A percentile compares a stretch with the other conserved stretches of the same genome.
These are phyloP conservation scores for Drepana arcuata DNA, from an alignment of 1,140 invertebrate genomes.

Conservation along the genomic window DNA sequence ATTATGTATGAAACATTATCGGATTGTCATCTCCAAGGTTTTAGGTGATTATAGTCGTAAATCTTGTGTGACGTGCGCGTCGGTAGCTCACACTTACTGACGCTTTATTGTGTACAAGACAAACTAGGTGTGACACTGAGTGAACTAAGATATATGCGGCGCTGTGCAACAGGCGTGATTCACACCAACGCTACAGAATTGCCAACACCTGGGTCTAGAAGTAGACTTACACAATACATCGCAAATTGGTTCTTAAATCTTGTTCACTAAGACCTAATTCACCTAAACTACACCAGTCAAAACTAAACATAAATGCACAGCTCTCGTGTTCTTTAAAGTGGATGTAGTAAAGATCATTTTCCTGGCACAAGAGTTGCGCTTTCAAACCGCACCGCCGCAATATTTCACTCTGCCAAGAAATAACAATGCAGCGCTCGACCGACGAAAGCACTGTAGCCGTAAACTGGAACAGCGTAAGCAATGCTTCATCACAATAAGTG, in stretches of 20 bases:
- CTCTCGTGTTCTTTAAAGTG: conserved; percentile 29
- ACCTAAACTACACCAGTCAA: conserved; percentile 2
- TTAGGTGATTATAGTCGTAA: no score
- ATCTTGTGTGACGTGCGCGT: no score
- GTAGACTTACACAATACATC: conserved; percentile 7
- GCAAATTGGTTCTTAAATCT: conserved; percentile 13
- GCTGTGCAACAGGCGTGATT: conserved; percentile 46
- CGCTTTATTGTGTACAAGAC: no score
- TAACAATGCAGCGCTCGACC: conserved; percentile 44
- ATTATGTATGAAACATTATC: no score
- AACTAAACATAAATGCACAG: conserved; percentile 28
- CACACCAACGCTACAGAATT: conserved; percentile 32
- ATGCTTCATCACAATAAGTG: conserved; percentile 41
- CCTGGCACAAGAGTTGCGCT: conserved; percentile 25
- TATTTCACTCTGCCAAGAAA: conserved; percentile 57
- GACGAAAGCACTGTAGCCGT: conserved; percentile 37
- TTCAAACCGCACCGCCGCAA: conserved; percentile 32
- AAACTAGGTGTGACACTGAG: conserved; percentile 43
- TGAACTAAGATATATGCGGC: conserved; percentile 50
- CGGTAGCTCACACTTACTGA: no score
- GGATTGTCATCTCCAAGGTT: no score
- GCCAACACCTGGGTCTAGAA: conserved; percentile 37
- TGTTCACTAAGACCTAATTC: conserved; percentile 9
- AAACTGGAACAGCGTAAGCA: conserved; percentile 39
- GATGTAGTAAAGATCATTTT: conserved; percentile 43